Conservation (phyloP, 53 echinoderm and acorn worm genomes). For the Echinometra lucunter region DNA sequence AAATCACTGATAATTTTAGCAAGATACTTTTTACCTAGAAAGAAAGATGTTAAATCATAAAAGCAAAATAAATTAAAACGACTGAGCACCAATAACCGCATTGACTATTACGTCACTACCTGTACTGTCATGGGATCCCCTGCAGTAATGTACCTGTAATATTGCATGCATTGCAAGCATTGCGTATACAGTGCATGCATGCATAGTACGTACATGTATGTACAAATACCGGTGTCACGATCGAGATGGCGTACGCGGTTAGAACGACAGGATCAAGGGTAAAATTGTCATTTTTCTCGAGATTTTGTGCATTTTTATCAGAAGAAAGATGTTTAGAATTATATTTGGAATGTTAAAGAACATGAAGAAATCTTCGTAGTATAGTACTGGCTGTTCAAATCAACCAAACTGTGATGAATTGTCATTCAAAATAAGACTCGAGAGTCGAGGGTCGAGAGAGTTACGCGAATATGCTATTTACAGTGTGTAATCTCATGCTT, state of each 20-base stretch:
- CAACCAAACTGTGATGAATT: not conserved
- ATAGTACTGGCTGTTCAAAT: not conserved
- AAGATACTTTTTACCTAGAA: too few relatives aligned
- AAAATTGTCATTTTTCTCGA: slow-evolving; percentile 2
- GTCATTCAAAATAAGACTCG: too few relatives aligned
- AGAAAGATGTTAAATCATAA: not conserved
- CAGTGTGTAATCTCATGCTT: too few relatives aligned
- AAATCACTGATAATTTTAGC: not conserved
- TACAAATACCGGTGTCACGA: slow-evolving; percentile 64
- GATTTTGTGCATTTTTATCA: not conserved
- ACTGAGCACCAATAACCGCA: not conserved
- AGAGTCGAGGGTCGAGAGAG: too few relatives aligned
- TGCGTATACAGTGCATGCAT: not conserved
- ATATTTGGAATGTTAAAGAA: not conserved
- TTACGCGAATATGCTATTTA: too few relatives aligned
- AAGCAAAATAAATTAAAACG: not conserved
- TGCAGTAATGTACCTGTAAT: too few relatives aligned
- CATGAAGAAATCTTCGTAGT: not conserved
- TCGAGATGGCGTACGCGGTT: slow-evolving; percentile 70
- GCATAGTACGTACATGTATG: not conserved
- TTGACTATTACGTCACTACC: slow-evolving; percentile 32
- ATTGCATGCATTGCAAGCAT: not conserved
- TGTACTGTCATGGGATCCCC: not conserved
- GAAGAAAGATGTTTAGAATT: not conserved
- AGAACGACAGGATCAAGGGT: slow-evolving; percentile 62